Evolutionary conservation across 2,888 invertebrate genomes (phyloP), one percentile per base, ranked within the genome.

Genomic region (Pogonocherus hispidulus): DNA sequence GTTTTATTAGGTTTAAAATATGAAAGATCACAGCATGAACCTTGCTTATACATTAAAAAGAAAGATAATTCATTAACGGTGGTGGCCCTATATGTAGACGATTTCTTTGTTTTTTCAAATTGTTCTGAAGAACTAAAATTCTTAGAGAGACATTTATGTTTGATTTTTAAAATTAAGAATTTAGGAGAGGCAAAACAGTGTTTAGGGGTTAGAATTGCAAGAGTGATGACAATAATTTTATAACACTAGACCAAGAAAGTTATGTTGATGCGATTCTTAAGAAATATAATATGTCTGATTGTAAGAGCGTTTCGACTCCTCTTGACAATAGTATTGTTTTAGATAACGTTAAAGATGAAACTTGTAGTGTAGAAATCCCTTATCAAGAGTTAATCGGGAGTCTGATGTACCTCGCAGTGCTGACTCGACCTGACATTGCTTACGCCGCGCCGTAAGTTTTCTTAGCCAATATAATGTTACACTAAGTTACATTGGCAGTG

Each of bases 81-180:
- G n/a, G 49, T 73, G 69, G 59, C 69, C 8, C 23, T 75, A 11
- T 73, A 75, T 71, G 76, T 76, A 5, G 76, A 76, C 27, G 74
- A 76, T 66, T 75, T 76, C 47, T 73, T 75, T 63, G 54, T 74
- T 72, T 77, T 76, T 59, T 73, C 72, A 18, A 72, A 74, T 54
- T 60, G 72, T 59, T 14, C 16, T 27, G 51, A 49, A 5, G 66
- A 76, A 59, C 55, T 41, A 1, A 35, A 67, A 57, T 59, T 57
- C 63, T 47, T 74, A 27, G 60, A 73, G 60, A 16, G 9, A n/a
- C 23, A 73, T 22, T 63, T 73, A 54, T 66, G 55, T 69, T 65
- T 46, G 37, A 69, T 67, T 46, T 78, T 77, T 69, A 63, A 65
- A 57, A 69, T 59, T 65, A 70, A 32, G 70, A 62, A 70, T 59